Conservation (phyloP, 2,113 vertebrate species). For the Scomber colias region DNA sequence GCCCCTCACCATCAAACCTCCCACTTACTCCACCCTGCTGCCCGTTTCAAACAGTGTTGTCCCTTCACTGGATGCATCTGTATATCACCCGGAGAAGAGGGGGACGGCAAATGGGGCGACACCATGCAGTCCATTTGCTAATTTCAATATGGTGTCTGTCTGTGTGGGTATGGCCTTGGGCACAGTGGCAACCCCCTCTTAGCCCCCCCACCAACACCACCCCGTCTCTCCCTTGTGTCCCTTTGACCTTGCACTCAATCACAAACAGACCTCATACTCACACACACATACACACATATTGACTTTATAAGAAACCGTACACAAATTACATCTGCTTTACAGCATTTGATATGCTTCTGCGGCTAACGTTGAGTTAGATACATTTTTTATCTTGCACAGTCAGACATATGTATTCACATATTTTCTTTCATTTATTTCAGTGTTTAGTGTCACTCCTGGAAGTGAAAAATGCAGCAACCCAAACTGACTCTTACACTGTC, state of each 20-base stretch:
- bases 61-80: constrained; percentile 68
- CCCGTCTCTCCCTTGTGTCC: constrained; percentile 67
- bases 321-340: constrained; percentile 56
- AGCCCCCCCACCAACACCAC: constrained; percentile 33
- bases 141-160: constrained; percentile 87
- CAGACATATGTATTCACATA: not conserved
- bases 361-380: not conserved
- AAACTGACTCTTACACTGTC: constrained; percentile 46
- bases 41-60: constrained; percentile 64
- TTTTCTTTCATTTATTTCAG: constrained; percentile 4
- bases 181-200: constrained; percentile 69
- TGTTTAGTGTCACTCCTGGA: not conserved
- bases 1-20: not conserved
- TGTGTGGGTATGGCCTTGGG: constrained; percentile 84
- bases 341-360: not conserved
- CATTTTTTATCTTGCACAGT: constrained; percentile 12
- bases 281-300: constrained; percentile 57
- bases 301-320: constrained; percentile 62
- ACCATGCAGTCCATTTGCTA: constrained; percentile 84
- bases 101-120: constrained; percentile 76
- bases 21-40: constrained; percentile 28
- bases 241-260: constrained; percentile 85
- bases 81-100: constrained; percentile 78
- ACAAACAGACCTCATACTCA: constrained; percentile 71
- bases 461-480: constrained; percentile 12